These are phyloP conservation scores for Dione vanillae DNA, from an alignment of 2,888 invertebrate genomes.

Conservation along the genomic window DNA sequence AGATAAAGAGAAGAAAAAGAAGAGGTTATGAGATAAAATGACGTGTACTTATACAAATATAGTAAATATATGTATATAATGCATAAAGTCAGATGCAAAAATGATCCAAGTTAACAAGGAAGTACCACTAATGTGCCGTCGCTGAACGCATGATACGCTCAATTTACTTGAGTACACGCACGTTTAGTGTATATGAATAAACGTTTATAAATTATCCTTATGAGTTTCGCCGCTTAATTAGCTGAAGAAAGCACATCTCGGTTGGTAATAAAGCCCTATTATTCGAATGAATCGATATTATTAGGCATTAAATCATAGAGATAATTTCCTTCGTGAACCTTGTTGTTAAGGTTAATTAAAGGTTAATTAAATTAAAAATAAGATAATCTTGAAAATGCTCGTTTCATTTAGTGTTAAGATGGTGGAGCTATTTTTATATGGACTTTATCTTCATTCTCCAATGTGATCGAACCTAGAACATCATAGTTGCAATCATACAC, in stretches of 20 bases:
- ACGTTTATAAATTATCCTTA: slow-evolving; percentile 17
- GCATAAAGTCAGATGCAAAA: slow-evolving; percentile 10
- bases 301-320: too few species aligned
- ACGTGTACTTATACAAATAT: neutral
- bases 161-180: slow-evolving; percentile 38
- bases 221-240: slow-evolving; percentile 21
- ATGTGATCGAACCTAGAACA: too few species aligned
- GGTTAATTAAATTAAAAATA: neutral
- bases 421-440: too few species aligned
- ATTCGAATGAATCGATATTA: neutral
- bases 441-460: too few species aligned
- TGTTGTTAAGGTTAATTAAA: neutral
- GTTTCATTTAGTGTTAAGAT: neutral
- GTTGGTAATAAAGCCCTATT: slow-evolving; percentile 2
- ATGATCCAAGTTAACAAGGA: slow-evolving; percentile 27
- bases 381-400: neutral
- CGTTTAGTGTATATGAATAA: slow-evolving; percentile 16
- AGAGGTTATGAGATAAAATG: too few species aligned
- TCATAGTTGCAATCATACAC: too few species aligned
- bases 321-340: too few species aligned
- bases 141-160: slow-evolving; percentile 37
- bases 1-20: too few species aligned
- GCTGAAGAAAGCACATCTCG: slow-evolving; percentile 15
- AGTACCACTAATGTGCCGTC: slow-evolving; percentile 28
- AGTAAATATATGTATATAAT: neutral